A percentile compares a stretch with the other conserved stretches of the same genome.
These are phyloP conservation scores for Cremastobaeus sp. DNA, from an alignment of 2,888 invertebrate genomes.

Conservation along the genomic window DNA sequence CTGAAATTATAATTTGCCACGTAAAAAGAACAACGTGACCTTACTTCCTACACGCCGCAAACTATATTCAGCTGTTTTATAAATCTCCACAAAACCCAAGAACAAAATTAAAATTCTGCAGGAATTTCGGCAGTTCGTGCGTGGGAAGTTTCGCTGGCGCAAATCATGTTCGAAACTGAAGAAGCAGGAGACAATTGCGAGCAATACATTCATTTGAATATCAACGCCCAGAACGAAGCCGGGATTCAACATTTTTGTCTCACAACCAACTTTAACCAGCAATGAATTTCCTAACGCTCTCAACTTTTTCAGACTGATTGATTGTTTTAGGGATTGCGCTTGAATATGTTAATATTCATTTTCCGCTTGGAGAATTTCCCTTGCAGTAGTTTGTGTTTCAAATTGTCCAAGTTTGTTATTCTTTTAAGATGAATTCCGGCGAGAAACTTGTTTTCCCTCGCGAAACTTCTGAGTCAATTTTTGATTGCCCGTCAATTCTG, in stretches of 20 bases:
- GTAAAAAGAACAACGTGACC: slow-evolving; percentile 45
- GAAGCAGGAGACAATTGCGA: slow-evolving; percentile 17
- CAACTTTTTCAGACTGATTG: slow-evolving; percentile 39
- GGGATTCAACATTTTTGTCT: slow-evolving; percentile 33
- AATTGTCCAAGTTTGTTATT: slow-evolving; percentile 23
- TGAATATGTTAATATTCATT: slow-evolving; percentile 46
- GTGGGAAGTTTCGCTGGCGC: slow-evolving; percentile 54
- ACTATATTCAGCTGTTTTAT: slow-evolving; percentile 47
- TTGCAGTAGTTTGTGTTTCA: slow-evolving; percentile 28
- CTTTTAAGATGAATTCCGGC: slow-evolving; percentile 19
- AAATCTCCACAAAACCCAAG: slow-evolving; percentile 51
- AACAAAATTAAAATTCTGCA: slow-evolving; percentile 64
- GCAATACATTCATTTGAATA: slow-evolving; percentile 53
- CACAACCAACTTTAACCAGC: slow-evolving; percentile 18
- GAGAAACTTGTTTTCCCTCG: slow-evolving; percentile 12
- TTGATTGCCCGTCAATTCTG: not conserved
- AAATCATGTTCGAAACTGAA: slow-evolving; percentile 38
- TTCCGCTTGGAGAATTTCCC: slow-evolving; percentile 14
- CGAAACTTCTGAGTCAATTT: not conserved
- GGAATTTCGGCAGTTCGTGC: slow-evolving; percentile 57
- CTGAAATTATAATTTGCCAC: slow-evolving; percentile 62
- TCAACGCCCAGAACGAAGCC: slow-evolving; percentile 26
- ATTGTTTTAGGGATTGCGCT: slow-evolving; percentile 38
- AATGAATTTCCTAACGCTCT: slow-evolving; percentile 32
- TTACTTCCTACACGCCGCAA: slow-evolving; percentile 43